Evolutionary conservation across 2,113 vertebrate genomes (phyloP).

Genomic region (Leptocoma aspasia): DNA sequence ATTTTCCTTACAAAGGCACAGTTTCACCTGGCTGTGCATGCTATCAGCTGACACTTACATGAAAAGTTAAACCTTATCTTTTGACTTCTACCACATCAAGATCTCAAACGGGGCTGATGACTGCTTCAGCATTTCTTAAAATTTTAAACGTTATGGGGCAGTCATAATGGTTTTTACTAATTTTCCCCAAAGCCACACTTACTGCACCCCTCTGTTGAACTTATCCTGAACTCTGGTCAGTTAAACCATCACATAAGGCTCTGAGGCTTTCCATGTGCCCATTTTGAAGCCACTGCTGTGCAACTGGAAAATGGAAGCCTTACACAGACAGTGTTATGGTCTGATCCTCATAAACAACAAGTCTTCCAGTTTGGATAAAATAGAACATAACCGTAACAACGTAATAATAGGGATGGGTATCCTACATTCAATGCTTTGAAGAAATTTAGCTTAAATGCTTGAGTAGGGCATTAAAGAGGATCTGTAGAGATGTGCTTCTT

Average conservation of each 20-base stretch:
- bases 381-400: not conserved
- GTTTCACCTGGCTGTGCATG: not conserved
- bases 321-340: not conserved
- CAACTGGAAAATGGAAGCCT: not conserved
- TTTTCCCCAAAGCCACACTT: not conserved
- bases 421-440: not conserved
- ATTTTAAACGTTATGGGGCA: not conserved
- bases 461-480: not conserved
- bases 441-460: not conserved
- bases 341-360: not conserved
- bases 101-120: not conserved
- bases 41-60: not conserved
- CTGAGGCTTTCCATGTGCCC: not conserved
- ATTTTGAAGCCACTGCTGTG: not conserved
- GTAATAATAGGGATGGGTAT: not conserved
- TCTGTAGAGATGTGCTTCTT: not conserved
- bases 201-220: fast-evolving
- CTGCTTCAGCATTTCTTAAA: not conserved
- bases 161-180: not conserved
- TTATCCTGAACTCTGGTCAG: not conserved
- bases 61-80: not conserved
- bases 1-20: not conserved
- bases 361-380: not conserved
- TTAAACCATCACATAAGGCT: not conserved
- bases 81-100: not conserved